Percentiles rank a stretch among this genome's conserved stretches.
Conservation (phyloP, 2,797 vertebrate species). For the Danio tinwini region DNA sequence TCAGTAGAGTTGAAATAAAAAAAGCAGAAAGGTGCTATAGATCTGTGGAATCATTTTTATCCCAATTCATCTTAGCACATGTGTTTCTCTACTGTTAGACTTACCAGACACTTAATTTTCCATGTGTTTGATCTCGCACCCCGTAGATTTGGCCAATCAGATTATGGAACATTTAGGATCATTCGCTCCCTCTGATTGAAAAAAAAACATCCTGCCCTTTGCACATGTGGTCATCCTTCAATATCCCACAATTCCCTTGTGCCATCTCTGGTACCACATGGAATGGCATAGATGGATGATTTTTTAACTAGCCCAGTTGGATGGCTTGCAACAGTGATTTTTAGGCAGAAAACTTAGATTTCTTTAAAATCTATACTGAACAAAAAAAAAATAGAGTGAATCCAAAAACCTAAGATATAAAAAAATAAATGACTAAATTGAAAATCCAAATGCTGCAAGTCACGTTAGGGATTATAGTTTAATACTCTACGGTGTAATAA, state of each 20-base stretch:
- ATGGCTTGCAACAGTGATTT: constrained; percentile 70
- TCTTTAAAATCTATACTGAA: constrained; percentile 3
- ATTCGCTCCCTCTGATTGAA: background rate
- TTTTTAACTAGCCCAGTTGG: constrained; percentile 70
- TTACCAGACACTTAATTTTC: constrained; percentile 54
- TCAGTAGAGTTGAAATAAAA: constrained; percentile 66
- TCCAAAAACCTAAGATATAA: too few species aligned
- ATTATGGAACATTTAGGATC: constrained; percentile 9
- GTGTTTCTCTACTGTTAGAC: constrained; percentile 61
- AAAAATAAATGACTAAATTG: too few species aligned
- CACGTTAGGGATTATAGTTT: too few species aligned
- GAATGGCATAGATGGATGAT: constrained; percentile 75
- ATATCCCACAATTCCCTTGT: constrained; percentile 37
- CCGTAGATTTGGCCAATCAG: constrained; percentile 38
- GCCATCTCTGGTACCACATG: constrained; percentile 67
- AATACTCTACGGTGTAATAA: too few species aligned
- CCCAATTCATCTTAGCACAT: constrained; percentile 74
- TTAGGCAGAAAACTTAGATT: constrained; percentile 1
- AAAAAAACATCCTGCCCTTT: constrained; percentile 10
- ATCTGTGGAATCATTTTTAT: constrained; percentile 74
- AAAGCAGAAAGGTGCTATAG: constrained; percentile 70
- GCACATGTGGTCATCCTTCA: constrained; percentile 19
- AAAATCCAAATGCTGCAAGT: too few species aligned
- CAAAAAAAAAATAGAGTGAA: constrained; percentile 62
- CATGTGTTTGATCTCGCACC: constrained; percentile 47